These are phyloP conservation scores for Pharmacophagus antenor DNA, from an alignment of 2,888 invertebrate species.

Conservation along the genomic window DNA sequence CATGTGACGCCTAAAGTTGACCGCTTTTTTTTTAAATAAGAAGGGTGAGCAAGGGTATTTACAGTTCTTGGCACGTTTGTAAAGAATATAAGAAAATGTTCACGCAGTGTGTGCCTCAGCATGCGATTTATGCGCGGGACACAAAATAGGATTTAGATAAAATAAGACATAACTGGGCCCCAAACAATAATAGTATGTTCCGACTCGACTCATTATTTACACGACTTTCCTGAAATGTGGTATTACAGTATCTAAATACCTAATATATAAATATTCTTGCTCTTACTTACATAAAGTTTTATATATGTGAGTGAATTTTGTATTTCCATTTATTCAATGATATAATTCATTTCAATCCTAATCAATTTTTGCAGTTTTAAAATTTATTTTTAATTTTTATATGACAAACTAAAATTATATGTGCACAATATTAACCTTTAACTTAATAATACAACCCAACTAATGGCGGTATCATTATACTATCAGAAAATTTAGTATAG, in stretches of 20 bases:
- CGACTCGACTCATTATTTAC: constrained; percentile 55
- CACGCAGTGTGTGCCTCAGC: constrained; percentile 73
- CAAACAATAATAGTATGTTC: constrained; percentile 44
- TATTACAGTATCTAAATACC: constrained; percentile 43
- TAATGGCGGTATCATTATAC: no score
- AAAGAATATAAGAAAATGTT: constrained; percentile 76
- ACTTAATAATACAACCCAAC: no score
- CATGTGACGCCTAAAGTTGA: constrained; percentile 3
- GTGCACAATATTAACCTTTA: no score
- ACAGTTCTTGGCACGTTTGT: constrained; percentile 77
- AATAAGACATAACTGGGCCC: constrained; percentile 65
- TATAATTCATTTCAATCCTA: no score
- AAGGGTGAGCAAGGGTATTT: constrained; percentile 52
- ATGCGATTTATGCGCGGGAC: constrained; percentile 75
- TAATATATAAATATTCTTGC: no score
- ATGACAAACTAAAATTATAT: no score
- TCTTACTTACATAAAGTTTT: not conserved
- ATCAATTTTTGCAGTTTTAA: no score
- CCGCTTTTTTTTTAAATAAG: constrained; percentile 35
- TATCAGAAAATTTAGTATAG: no score
- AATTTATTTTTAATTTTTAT: no score
- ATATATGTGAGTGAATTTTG: not conserved
- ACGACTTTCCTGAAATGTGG: constrained; percentile 49
- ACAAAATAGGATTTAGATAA: constrained; percentile 78
- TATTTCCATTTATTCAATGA: not conserved